Evolutionary conservation across 1,140 invertebrate species (phyloP), one percentile per base, ranked within the genome.

Genomic region (Megalopta genalis): DNA sequence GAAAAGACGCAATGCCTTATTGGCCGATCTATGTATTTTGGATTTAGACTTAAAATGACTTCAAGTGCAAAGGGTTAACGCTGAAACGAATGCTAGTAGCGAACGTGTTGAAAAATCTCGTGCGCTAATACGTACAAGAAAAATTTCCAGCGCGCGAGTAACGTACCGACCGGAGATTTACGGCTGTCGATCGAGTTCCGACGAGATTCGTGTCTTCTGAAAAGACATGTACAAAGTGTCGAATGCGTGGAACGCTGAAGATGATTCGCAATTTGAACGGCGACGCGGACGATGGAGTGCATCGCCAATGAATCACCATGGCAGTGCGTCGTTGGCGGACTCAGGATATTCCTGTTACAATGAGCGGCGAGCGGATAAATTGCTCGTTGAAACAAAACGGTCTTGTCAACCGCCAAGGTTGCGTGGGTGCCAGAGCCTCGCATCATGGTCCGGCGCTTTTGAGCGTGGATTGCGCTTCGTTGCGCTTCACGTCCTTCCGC

Each of bases 291-390:
- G 32, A 32, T 4, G 32, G 32, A 52, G 42, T 62, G 63, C 46
- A 16, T 62, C 67, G 67, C 39, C 39, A 49, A n/a, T 64, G 27
- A 46, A 46, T 46, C 42, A 46, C 42, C 42, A 12, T 46, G 14
- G 18, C 27, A n/a, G 21, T 14, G 59, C 27, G 54, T 65, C 8
- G 68, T 63, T 65, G 68, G n/a, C 21, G 49, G 16, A 39, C 42
- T 54, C 60, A 72, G 59, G 68, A 78, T 78, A 71, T 78, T 64
- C 67, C 49, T 39, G 25, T 77, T 65, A 79, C 70, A 64, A 32
- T 60, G 23, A 71, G 77, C 72, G 69, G 70, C 64, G 23, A 57
- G 66, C 68, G 66, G 71, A 84, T 84, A 81, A 85, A 85, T 85
- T 65, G 73, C 63, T 71, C 73, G 52, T 72, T 59, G 72, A 46